phyloP scores from a whole-genome alignment of 2,113 vertebrate species.

The Etheostoma spectabile region DNA sequence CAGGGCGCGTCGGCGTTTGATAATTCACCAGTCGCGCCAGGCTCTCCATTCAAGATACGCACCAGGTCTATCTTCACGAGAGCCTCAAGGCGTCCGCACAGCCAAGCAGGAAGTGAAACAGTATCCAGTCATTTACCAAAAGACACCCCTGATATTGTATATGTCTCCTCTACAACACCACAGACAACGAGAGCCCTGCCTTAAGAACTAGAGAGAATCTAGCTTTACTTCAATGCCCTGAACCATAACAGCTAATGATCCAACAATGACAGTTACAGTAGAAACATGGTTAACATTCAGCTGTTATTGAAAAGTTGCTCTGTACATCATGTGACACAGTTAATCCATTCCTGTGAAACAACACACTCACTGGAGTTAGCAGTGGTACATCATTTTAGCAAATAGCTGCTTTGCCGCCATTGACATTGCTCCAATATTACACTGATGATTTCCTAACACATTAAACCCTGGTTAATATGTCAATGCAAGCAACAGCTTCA shows the following conservation, averaged over 20 bases:
- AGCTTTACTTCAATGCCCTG: slow-evolving; percentile 1
- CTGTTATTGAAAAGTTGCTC: slow-evolving; percentile 21
- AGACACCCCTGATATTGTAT: too few relatives aligned
- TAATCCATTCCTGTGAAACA: slow-evolving; percentile 28
- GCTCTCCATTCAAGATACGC: too few relatives aligned
- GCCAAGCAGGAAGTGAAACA: too few relatives aligned
- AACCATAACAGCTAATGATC: slow-evolving; percentile 16
- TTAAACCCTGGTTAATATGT: slow-evolving; percentile 45
- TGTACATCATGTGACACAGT: slow-evolving; percentile 16
- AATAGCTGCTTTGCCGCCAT: neutral
- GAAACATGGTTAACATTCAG: slow-evolving; percentile 22
- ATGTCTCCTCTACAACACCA: too few relatives aligned
- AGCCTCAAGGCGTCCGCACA: too few relatives aligned
- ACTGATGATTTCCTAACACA: slow-evolving; percentile 24
- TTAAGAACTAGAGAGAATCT: slow-evolving; percentile 22
- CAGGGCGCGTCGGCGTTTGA: too few relatives aligned
- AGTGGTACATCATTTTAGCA: slow-evolving; percentile 26
- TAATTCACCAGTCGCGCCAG: too few relatives aligned
- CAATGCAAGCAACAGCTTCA: slow-evolving; percentile 4
- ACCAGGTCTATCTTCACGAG: too few relatives aligned
- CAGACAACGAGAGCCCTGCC: too few relatives aligned
- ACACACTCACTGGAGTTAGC: slow-evolving; percentile 21
- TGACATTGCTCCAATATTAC: slow-evolving; percentile 58
- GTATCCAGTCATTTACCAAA: too few relatives aligned
- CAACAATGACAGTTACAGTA: slow-evolving; percentile 1